A percentile compares a stretch with the other conserved stretches of the same genome.
phyloP scores from a whole-genome alignment of 1,140 invertebrate species.

The Microplitis demolitor region DNA sequence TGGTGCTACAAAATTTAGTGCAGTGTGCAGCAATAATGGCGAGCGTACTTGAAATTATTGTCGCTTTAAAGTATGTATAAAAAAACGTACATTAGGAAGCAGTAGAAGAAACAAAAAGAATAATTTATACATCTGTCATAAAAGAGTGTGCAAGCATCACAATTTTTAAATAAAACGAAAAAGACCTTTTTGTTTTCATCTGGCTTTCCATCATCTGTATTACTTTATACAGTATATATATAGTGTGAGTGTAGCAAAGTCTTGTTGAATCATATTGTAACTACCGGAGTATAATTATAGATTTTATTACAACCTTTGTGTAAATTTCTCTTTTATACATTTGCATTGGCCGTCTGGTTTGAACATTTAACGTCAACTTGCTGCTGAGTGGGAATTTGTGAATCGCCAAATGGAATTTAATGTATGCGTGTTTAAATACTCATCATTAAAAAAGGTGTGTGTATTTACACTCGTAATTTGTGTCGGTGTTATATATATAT shows the following conservation, averaged over 20 bases:
- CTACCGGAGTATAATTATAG: conserved; percentile 15
- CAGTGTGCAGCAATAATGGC: not conserved
- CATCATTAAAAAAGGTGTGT: too few relatives aligned
- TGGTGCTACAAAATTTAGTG: not conserved
- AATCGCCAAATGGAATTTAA: not conserved
- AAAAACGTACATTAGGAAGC: not conserved
- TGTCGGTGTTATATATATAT: too few relatives aligned
- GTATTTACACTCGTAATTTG: too few relatives aligned
- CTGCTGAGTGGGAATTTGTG: too few relatives aligned
- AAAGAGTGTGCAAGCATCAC: not conserved
- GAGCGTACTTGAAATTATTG: not conserved
- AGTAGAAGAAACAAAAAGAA: not conserved
- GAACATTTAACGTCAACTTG: not conserved
- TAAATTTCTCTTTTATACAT: not conserved
- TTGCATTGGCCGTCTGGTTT: conserved; percentile 8
- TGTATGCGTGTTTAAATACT: not conserved
- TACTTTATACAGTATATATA: not conserved
- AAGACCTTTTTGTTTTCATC: not conserved
- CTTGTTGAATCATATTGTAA: not conserved
- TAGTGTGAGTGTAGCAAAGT: not conserved
- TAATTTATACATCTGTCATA: not conserved
- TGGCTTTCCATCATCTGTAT: not conserved
- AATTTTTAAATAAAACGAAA: not conserved
- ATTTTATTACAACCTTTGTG: conserved; percentile 18
- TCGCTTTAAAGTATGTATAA: not conserved